Evolutionary conservation across 2,113 vertebrate species (phyloP), one percentile per base, ranked within the genome.

Genomic region (Poicephalus meyeri): DNA sequence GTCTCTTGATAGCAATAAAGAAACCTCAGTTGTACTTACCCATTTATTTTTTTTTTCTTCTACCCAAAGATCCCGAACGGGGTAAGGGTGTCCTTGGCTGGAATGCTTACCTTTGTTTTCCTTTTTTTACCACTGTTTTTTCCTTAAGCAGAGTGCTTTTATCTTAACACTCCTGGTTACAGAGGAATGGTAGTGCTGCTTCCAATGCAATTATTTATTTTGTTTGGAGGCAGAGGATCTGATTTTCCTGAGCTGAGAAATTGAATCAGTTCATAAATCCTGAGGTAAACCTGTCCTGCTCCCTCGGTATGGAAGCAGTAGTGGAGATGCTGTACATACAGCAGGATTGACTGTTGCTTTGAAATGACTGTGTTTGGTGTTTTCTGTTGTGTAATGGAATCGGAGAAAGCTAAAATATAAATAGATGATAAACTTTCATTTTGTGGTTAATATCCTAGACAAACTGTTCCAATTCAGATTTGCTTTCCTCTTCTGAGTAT

Each of bases 1-100:
- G 52, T 41, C 94, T 92, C 95, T 96, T 91, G 87, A 88, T 91
- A 94, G 94, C 93, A 93, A 91, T 95, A 94, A 95, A 97, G 74
- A 88, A 93, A 29, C 78, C 91, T 94, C 83, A 49, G 66, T 83
- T 95, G 70, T 91, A 80, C 55, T 87, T 95, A 89, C 2, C 80
- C 84, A 86, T 92, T 91, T 86, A 23, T 71, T 66, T 55, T 33
- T 33, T 26, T 26, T 15, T 61, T 25, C 35, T 61, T 1, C 4
- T 16, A 58, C 85, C 37, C 0, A 5, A 96, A 94, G 83, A 88
- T 81, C 88, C 82, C 87, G 88, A 78, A 6, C 70, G 21, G 71
- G 26, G 37, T 61, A 76, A 1, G 10, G 69, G 61, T 86, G 71
- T 88, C 91, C 77, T 92, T 92, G 76, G 46, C 58, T 88, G 33